Percentiles rank a stretch among this genome's conserved stretches.
These are phyloP conservation scores for Drosophila prostipennis DNA, from an alignment of 2,888 invertebrate genomes.

Conservation along the genomic window DNA sequence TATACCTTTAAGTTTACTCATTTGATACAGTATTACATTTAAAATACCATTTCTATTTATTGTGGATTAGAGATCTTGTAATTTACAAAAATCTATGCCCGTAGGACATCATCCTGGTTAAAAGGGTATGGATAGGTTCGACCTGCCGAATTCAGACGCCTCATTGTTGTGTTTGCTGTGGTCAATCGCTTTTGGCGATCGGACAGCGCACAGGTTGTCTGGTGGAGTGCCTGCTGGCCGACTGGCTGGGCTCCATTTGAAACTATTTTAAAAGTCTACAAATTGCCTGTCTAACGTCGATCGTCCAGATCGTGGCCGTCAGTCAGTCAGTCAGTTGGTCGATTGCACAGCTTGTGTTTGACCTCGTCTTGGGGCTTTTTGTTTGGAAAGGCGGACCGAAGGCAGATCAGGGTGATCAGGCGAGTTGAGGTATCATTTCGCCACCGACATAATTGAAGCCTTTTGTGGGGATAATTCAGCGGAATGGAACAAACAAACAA, in stretches of 20 bases:
- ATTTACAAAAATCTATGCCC: too few species aligned
- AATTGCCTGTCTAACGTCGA: conserved; percentile 75
- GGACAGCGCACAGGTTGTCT: conserved; percentile 66
- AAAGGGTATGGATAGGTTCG: conserved; percentile 14
- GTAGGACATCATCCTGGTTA: neutral
- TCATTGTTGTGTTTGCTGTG: conserved; percentile 54
- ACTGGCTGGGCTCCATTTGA: conserved; percentile 59
- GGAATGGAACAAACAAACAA: conserved; percentile 30
- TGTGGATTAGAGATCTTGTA: too few species aligned
- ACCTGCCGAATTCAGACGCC: neutral
- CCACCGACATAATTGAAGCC: conserved; percentile 55
- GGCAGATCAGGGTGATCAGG: conserved; percentile 24
- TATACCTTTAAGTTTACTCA: too few species aligned
- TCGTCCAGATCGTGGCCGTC: conserved; percentile 50
- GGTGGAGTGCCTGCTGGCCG: conserved; percentile 34
- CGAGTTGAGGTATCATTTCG: conserved; percentile 44
- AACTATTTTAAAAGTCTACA: conserved; percentile 76
- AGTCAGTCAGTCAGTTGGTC: conserved; percentile 56
- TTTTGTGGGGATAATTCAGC: conserved; percentile 45
- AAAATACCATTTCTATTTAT: too few species aligned
- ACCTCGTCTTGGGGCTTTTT: conserved; percentile 63
- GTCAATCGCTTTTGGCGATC: conserved; percentile 48
- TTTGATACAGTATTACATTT: too few species aligned
- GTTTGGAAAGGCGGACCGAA: conserved; percentile 63
- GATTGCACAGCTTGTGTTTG: conserved; percentile 67